These are phyloP conservation scores for Phylloscopus whistleri DNA, from an alignment of 2,113 vertebrate species.

Conservation along the genomic window DNA sequence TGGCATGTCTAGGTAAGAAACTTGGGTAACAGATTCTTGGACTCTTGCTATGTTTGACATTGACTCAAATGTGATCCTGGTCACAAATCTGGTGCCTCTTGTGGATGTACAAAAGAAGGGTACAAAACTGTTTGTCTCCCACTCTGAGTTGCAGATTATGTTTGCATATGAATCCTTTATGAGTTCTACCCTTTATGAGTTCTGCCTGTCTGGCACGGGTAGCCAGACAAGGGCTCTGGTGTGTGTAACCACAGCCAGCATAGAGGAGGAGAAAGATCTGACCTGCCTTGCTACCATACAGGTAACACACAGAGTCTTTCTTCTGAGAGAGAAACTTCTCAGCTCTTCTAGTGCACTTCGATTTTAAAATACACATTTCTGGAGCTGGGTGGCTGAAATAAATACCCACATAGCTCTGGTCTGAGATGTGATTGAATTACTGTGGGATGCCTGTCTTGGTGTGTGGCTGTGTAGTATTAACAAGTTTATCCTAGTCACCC, in stretches of 20 bases:
- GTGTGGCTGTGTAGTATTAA: neutral
- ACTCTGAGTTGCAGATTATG: neutral
- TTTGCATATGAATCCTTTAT: neutral
- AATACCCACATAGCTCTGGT: neutral
- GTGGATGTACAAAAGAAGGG: neutral
- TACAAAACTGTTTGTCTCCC: neutral
- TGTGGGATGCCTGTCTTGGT: neutral
- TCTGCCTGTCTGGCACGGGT: neutral
- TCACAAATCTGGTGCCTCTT: neutral
- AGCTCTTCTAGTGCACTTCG: neutral
- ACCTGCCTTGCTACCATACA: neutral
- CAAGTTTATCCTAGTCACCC: neutral
- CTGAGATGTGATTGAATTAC: neutral
- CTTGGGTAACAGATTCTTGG: neutral
- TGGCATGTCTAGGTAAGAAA: neutral
- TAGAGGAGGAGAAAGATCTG: neutral
- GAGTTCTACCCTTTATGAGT: neutral
- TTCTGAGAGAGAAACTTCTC: neutral
- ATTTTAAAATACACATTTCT: neutral
- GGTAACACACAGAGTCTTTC: neutral
- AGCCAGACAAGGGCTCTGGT: neutral
- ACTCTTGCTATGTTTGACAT: neutral
- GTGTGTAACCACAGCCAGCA: rapidly evolving
- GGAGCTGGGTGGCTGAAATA: neutral
- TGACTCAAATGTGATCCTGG: neutral